Base-by-base conservation (phyloP, 2,888 invertebrate species). In the Therioaphis trifolii region DNA sequence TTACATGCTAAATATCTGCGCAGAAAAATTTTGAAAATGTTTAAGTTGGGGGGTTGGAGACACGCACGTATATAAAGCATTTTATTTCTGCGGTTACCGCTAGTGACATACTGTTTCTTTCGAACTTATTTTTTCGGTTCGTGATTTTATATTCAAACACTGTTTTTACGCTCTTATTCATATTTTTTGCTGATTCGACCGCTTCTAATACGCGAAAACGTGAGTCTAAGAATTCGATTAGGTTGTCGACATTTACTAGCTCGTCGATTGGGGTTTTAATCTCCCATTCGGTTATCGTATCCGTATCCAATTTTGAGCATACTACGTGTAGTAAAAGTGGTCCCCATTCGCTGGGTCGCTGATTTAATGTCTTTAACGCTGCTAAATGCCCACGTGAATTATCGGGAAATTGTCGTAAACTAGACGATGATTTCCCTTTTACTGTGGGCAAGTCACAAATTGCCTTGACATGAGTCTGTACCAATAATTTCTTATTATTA, bases 1-100 rank as follows among this genome's bases (percentile, higher is more conserved):
- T n/a, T n/a, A n/a, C n/a, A n/a, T n/a, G n/a, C n/a, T n/a, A n/a
- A n/a, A n/a, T n/a, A n/a, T n/a, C n/a, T n/a, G n/a, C n/a, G n/a
- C n/a, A n/a, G n/a, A n/a, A n/a, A n/a, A n/a, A n/a, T n/a, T n/a
- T n/a, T n/a, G n/a, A n/a, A n/a, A n/a, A n/a, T n/a, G n/a, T n/a
- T n/a, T n/a, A n/a, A n/a, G n/a, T n/a, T n/a, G n/a, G n/a, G n/a
- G n/a, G n/a, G n/a, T n/a, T n/a, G n/a, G n/a, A n/a, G n/a, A n/a
- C n/a, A n/a, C n/a, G n/a, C n/a, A n/a, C n/a, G 21, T 24, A 69
- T 21, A 43, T 7, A 46, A n/a, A 69, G n/a, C 68, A 68, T n/a
- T 40, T 68, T 43, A 68, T 0, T 4, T 40, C 35, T 43, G 68
- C 2, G 0, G 68, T n/a, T n/a, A 18, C 1, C 0, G 40, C 2